Conservation (phyloP, 1,140 invertebrate genomes). For the Lordiphosa collinella region DNA sequence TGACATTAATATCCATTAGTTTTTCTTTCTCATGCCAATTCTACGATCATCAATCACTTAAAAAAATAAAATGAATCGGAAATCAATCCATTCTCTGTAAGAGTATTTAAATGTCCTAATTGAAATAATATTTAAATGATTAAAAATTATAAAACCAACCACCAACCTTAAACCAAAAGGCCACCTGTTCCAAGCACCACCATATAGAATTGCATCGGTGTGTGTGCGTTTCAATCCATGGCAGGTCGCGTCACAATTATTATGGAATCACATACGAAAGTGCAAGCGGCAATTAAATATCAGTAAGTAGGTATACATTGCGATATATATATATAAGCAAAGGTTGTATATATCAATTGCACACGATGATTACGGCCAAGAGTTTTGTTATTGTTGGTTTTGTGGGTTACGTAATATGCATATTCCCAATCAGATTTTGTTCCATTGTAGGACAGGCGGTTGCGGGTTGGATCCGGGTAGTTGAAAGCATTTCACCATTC, state of each 20-base stretch:
- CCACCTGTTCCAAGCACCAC: slow-evolving; percentile 45
- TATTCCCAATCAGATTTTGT: too few species aligned
- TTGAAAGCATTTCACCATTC: too few species aligned
- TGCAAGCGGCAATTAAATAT: slow-evolving; percentile 39
- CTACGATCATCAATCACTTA: too few species aligned
- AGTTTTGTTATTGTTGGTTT: too few species aligned
- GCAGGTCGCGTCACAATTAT: slow-evolving; percentile 3
- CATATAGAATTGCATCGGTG: slow-evolving; percentile 7
- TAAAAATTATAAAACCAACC: slow-evolving; percentile 9
- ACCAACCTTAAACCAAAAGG: slow-evolving; percentile 79
- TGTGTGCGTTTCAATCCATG: slow-evolving; percentile 1
- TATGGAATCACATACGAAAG: slow-evolving; percentile 23
- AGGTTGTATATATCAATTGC: background rate
- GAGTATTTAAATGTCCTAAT: background rate
- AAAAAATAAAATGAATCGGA: too few species aligned
- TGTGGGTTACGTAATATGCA: too few species aligned
- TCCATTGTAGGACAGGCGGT: too few species aligned
- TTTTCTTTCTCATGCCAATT: too few species aligned
- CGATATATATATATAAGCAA: slow-evolving; percentile 2
- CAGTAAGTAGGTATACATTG: slow-evolving; percentile 19
- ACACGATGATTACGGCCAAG: too few species aligned
- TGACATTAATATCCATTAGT: too few species aligned
- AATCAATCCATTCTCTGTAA: background rate
- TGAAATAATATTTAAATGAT: background rate
- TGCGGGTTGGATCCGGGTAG: too few species aligned